Base-by-base conservation (phyloP, 2,113 vertebrate genomes). In the Neogale vison region DNA sequence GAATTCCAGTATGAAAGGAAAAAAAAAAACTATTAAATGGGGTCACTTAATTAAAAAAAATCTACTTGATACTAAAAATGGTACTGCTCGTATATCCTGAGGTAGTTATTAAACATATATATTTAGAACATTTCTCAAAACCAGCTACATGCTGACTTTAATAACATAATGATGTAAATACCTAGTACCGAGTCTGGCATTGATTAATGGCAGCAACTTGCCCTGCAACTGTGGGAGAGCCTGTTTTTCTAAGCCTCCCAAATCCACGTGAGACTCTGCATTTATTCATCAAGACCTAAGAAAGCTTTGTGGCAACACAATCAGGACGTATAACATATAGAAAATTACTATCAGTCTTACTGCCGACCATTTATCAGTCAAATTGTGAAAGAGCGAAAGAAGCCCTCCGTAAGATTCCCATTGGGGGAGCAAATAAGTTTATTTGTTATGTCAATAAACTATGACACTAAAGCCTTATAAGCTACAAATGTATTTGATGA, bases 341-440 rank as follows among this genome's bases (percentile, higher is more conserved):
- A 90, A 88, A 95, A 93, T 95, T 52, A 29, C 26, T 65, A 31
- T 69, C 45, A 57, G 39, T 34, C n/a, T n/a, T 81, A 55, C 34
- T n/a, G n/a, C 20, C 23, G 47, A 50, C 15, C 61, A 89, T 72
- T 82, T 76, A 31, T 89, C 74, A 74, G 71, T 67, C 88, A 89
- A 65, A 52, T 42, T 80, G n/a, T 65, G 88, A 72, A 74, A 88
- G 72, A 94, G 26, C 74, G 11, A 87, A 71, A 23, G 36, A 72
- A n/a, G 83, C 3, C 83, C 89, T 95, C 14, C 55, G 71, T 50
- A 94, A 71, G 93, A 63, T 92, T 95, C 65, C 80, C n/a, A 63
- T 55, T 86, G 95, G 81, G 69, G 74, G 69, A 97, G 15, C 45
- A 96, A 86, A 95, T 95, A 26, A 67, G 81, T 92, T 97, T 97